These are phyloP conservation scores for Drosophila kuntzei DNA, from an alignment of 2,888 invertebrate species.

Conservation along the genomic window DNA sequence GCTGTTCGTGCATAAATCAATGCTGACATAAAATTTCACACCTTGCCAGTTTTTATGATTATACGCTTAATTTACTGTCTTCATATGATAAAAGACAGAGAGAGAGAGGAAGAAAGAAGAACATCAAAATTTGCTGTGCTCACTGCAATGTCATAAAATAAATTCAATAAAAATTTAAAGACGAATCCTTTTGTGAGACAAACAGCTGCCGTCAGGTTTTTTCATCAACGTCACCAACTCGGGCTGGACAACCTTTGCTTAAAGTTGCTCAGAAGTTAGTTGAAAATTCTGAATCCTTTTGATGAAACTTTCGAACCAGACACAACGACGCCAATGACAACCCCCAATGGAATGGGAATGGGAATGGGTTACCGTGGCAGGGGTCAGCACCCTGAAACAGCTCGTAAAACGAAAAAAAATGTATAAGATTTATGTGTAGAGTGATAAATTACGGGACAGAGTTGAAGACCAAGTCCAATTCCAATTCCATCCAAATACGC, in stretches of 20 bases:
- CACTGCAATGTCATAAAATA: conserved; percentile 74
- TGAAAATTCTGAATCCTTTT: conserved; percentile 21
- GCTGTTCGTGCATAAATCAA: conserved; percentile 70
- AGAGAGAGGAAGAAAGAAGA: not conserved
- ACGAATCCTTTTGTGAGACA: conserved; percentile 64
- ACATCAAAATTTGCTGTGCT: conserved; percentile 65
- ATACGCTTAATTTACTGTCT: conserved; percentile 77
- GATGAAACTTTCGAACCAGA: conserved; percentile 59
- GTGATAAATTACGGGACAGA: conserved; percentile 39
- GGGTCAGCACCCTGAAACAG: conserved; percentile 29
- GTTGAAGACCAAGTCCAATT: conserved; percentile 1
- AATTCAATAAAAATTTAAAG: conserved; percentile 79
- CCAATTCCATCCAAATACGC: not conserved
- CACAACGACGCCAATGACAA: conserved; percentile 62
- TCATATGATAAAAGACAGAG: conserved; percentile 36
- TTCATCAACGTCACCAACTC: conserved; percentile 39
- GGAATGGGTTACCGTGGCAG: conserved; percentile 19
- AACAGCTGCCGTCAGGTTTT: conserved; percentile 67
- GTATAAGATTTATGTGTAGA: conserved; percentile 50
- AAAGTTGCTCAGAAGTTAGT: conserved; percentile 13
- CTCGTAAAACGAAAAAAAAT: conserved; percentile 15
- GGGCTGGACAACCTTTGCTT: conserved; percentile 46
- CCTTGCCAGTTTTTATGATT: conserved; percentile 79
- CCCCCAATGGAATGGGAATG: conserved; percentile 20
- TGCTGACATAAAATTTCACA: conserved; percentile 80